phyloP scores from a whole-genome alignment of 1,140 invertebrate genomes.

The Drosophila bocki region DNA sequence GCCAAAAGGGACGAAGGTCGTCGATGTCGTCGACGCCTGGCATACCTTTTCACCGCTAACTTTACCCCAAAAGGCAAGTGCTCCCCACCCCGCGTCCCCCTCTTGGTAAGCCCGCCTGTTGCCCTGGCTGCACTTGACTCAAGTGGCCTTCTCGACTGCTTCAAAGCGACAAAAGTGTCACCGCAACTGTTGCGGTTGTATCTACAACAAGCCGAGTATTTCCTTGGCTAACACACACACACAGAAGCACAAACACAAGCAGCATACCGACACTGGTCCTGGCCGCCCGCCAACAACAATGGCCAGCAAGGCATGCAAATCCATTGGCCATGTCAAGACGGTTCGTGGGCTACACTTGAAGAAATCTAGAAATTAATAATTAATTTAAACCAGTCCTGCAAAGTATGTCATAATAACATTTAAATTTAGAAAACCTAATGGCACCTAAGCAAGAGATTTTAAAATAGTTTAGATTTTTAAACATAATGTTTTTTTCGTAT shows the following conservation, averaged over 20 bases:
- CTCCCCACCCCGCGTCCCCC: not conserved
- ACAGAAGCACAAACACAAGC: not conserved
- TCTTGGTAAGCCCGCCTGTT: constrained; percentile 23
- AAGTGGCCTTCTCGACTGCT: constrained; percentile 71
- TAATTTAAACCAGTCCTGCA: not conserved
- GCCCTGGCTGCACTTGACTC: constrained; percentile 69
- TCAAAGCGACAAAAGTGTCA: constrained; percentile 76
- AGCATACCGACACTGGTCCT: constrained; percentile 1
- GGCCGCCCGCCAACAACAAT: constrained; percentile 22
- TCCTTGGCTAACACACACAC: constrained; percentile 29
- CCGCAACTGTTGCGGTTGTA: constrained; percentile 76
- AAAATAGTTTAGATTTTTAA: not conserved
- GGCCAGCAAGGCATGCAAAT: constrained; percentile 37
- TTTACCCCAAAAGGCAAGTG: constrained; percentile 2
- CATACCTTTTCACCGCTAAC: constrained; percentile 44
- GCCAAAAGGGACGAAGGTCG: constrained; percentile 31
- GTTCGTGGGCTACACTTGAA: constrained; percentile 23
- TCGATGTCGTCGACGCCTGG: constrained; percentile 14
- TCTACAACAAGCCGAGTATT: constrained; percentile 46
- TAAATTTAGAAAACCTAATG: not conserved
- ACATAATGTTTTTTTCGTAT: not conserved
- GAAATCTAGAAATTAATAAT: constrained; percentile 16
- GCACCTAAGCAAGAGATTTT: too few species aligned
- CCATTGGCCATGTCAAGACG: constrained; percentile 37
- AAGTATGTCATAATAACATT: not conserved